phyloP scores from a whole-genome alignment of 2,888 invertebrate species.

The Eurytoma adleriae region DNA sequence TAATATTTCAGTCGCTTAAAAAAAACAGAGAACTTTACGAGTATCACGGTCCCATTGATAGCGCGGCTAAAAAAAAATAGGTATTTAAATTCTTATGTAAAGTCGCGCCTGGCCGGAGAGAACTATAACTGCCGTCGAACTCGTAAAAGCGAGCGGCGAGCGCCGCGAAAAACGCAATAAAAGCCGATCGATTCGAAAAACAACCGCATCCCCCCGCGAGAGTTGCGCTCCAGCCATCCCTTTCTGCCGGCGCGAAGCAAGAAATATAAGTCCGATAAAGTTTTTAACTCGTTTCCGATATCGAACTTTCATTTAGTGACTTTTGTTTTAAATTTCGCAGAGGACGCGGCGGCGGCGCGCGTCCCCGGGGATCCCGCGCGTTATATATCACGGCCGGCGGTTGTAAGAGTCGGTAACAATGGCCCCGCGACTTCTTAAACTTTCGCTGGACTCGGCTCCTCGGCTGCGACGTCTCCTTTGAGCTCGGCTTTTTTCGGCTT shows the following conservation, averaged over 20 bases:
- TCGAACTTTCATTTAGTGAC: slow-evolving; percentile 49
- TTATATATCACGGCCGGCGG: background rate
- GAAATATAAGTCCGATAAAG: slow-evolving; percentile 31
- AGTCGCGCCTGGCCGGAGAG: no score
- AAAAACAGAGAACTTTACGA: no score
- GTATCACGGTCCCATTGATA: no score
- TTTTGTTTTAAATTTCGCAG: slow-evolving; percentile 45
- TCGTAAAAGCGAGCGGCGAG: background rate
- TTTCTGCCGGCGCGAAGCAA: background rate
- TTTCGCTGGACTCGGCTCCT: background rate
- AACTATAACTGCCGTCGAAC: no score
- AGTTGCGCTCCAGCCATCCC: background rate
- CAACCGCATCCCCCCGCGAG: background rate
- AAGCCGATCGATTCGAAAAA: slow-evolving; percentile 14
- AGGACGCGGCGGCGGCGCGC: background rate
- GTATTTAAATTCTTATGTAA: no score
- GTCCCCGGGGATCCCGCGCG: slow-evolving; percentile 15
- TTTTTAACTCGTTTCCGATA: slow-evolving; percentile 47
- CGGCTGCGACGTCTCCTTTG: slow-evolving; percentile 5
- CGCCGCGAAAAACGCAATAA: slow-evolving; percentile 18
- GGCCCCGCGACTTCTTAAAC: slow-evolving; percentile 29
- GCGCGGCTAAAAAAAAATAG: no score
- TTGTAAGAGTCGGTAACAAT: slow-evolving; percentile 7
- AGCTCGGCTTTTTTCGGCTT: background rate
- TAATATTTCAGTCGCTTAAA: no score